Conservation (phyloP, 2,797 vertebrate genomes). For the Pogonophryne albipinna region DNA sequence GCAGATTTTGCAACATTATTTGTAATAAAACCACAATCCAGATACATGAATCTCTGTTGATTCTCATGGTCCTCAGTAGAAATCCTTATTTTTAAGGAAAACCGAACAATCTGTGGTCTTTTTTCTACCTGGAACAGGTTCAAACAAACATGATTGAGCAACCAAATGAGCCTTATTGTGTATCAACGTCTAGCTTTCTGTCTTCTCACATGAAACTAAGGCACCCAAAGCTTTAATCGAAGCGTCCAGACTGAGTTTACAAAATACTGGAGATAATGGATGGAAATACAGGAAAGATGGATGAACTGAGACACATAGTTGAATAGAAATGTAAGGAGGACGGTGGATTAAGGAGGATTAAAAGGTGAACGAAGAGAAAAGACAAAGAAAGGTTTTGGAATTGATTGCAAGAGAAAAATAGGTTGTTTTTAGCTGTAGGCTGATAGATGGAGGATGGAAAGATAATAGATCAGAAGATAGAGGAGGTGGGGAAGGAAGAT, state of each 20-base stretch:
- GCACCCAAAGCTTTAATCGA: neutral
- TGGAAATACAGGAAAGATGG: slow-evolving; percentile 16
- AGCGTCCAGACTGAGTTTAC: neutral
- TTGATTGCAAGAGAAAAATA: neutral
- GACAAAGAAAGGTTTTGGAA: slow-evolving; percentile 10
- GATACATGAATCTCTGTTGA: neutral
- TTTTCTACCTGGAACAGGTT: too few species aligned
- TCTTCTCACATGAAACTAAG: neutral
- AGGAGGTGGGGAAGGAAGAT: slow-evolving; percentile 5
- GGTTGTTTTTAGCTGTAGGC: neutral
- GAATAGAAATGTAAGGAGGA: slow-evolving; percentile 22
- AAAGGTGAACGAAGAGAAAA: slow-evolving; percentile 24
- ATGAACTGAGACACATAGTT: slow-evolving; percentile 29
- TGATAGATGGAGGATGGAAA: slow-evolving; percentile 30
- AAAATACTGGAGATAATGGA: neutral
- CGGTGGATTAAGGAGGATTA: slow-evolving; percentile 34
- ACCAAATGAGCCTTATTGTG: too few species aligned
- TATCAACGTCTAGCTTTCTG: too few species aligned
- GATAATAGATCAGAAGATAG: slow-evolving; percentile 45
- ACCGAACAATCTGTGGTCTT: too few species aligned
- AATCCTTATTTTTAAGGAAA: neutral
- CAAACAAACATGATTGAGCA: too few species aligned
- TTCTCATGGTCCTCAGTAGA: neutral
- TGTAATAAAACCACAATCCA: neutral
- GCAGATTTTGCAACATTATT: neutral